These are phyloP conservation scores for Drosophila infuscata DNA, from an alignment of 2,888 invertebrate genomes.

Conservation along the genomic window DNA sequence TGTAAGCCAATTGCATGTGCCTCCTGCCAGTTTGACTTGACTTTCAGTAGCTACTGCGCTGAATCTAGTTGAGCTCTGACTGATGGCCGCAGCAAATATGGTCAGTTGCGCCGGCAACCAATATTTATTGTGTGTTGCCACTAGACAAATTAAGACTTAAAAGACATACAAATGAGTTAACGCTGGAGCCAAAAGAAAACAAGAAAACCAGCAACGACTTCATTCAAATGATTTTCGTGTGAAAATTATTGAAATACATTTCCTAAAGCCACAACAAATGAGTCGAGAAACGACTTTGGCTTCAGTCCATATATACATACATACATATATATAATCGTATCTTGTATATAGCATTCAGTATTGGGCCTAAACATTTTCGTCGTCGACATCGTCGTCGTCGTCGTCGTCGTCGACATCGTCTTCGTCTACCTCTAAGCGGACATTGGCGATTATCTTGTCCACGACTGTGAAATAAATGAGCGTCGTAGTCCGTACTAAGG, in stretches of 20 bases:
- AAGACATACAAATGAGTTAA: conserved; percentile 52
- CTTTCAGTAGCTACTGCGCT: conserved; percentile 45
- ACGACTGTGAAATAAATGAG: conserved; percentile 81
- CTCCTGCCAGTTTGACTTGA: conserved; percentile 18
- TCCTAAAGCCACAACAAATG: conserved; percentile 68
- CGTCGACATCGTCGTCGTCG: conserved; percentile 20
- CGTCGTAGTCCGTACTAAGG: conserved; percentile 76
- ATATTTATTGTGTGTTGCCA: conserved; percentile 22
- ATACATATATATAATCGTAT: conserved; percentile 8
- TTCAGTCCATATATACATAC: conserved; percentile 30
- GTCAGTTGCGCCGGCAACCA: conserved; percentile 13
- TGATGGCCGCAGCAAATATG: conserved; percentile 57
- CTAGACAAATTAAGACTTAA: conserved; percentile 70
- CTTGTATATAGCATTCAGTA: conserved; percentile 35
- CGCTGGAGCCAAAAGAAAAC: conserved; percentile 1
- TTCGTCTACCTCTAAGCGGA: conserved; percentile 75
- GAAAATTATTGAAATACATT: conserved; percentile 81
- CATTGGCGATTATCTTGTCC: conserved; percentile 81
- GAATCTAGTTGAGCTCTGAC: conserved; percentile 71
- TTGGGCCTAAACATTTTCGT: conserved; percentile 49
- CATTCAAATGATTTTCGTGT: conserved; percentile 74
- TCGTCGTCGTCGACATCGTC: conserved; percentile 30
- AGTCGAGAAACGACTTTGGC: conserved; percentile 46
- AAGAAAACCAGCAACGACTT: conserved; percentile 53
- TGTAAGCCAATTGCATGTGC: conserved; percentile 73